Evolutionary conservation across 1,140 invertebrate species (phyloP).

Genomic region (Zaprionus vittiger): DNA sequence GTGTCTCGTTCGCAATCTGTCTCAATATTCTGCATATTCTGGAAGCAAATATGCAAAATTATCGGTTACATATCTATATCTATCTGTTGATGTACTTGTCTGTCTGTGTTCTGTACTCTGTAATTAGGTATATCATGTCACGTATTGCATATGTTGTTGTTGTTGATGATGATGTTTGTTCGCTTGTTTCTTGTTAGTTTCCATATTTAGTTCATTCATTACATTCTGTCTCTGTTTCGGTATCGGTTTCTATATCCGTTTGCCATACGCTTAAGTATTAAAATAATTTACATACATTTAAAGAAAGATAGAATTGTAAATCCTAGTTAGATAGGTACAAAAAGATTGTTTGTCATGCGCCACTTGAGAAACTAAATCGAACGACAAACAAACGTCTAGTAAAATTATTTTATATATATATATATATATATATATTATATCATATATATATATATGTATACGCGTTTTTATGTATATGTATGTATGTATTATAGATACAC

Average conservation of each 20-base stretch:
- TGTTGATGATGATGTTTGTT: constrained; percentile 32
- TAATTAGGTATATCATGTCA: constrained; percentile 41
- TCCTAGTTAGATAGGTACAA: constrained; percentile 53
- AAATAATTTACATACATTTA: constrained; percentile 56
- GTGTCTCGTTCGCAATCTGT: not conserved
- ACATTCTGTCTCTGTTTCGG: constrained; percentile 7
- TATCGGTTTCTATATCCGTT: constrained; percentile 12
- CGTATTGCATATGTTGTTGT: constrained; percentile 66
- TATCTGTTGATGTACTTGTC: constrained; percentile 14
- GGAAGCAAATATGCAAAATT: constrained; percentile 1
- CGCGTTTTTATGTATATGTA: constrained; percentile 17
- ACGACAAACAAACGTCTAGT: constrained; percentile 44
- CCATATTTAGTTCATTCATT: not conserved
- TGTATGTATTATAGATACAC: constrained; percentile 14
- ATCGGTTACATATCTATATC: not conserved
- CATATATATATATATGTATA: constrained; percentile 21
- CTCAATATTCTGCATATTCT: constrained; percentile 13
- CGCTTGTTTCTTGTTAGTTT: constrained; percentile 15
- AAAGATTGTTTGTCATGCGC: constrained; percentile 50
- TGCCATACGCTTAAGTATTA: constrained; percentile 34
- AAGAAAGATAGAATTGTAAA: constrained; percentile 41
- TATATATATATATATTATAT: constrained; percentile 20
- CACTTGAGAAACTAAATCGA: constrained; percentile 20
- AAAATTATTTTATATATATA: constrained; percentile 25
- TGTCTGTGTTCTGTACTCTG: constrained; percentile 3